Evolutionary conservation across 2,113 vertebrate genomes (phyloP).

Genomic region (Paratilapia polleni): DNA sequence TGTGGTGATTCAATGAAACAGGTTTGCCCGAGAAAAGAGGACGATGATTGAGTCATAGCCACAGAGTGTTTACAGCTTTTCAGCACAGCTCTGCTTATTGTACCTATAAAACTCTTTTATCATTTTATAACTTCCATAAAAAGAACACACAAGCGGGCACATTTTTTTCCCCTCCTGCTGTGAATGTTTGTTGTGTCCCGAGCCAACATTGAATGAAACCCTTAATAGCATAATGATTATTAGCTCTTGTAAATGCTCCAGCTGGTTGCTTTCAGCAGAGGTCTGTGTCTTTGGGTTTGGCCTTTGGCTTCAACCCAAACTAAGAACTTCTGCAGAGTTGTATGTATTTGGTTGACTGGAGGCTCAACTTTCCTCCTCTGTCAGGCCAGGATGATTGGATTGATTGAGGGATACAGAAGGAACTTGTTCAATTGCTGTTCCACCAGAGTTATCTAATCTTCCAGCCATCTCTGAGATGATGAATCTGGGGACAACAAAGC

Average conservation of each 20-base stretch:
- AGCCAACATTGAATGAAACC: neutral
- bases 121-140: constrained; percentile 48
- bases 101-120: constrained; percentile 62
- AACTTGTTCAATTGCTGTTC: constrained; percentile 25
- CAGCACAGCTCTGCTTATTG: constrained; percentile 35
- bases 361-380: neutral
- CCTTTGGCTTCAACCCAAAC: neutral
- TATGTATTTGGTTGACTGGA: neutral
- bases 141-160: constrained; percentile 41
- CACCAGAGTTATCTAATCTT: constrained; percentile 39
- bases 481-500: constrained; percentile 19
- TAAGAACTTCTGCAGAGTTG: neutral
- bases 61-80: constrained; percentile 55
- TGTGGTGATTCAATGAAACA: constrained; percentile 39
- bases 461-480: constrained; percentile 35
- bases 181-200: neutral
- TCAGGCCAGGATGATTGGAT: neutral
- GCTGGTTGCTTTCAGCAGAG: neutral
- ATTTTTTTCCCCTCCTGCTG: neutral
- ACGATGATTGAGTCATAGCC: constrained; percentile 53
- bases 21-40: constrained; percentile 34
- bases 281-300: neutral
- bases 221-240: neutral
- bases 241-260: constrained; percentile 3
- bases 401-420: constrained; percentile 11